Conservation (phyloP, 2,113 vertebrate species). For the Triplophysa dalaica region DNA sequence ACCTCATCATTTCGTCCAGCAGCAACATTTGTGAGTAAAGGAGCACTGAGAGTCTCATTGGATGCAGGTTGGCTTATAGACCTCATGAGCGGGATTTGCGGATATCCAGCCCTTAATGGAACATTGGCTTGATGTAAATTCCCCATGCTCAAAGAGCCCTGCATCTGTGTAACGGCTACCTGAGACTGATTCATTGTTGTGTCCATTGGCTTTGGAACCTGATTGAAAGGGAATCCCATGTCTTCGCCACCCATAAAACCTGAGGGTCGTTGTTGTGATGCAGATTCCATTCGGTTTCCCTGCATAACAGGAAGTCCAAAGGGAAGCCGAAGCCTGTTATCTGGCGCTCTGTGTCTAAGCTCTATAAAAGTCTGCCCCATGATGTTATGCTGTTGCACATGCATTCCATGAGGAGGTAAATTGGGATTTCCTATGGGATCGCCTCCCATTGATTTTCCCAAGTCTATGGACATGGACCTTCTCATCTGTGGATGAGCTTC, state of each 20-base stretch:
- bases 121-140: slow-evolving; percentile 77
- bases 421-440: slow-evolving; percentile 78
- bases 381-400: slow-evolving; percentile 90
- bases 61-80: slow-evolving; percentile 81
- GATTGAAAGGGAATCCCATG: slow-evolving; percentile 70
- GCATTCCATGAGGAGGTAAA: slow-evolving; percentile 81
- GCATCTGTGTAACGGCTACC: slow-evolving; percentile 68
- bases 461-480: slow-evolving; percentile 83
- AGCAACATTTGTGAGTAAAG: slow-evolving; percentile 67
- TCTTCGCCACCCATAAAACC: slow-evolving; percentile 77
- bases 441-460: slow-evolving; percentile 77
- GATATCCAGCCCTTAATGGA: slow-evolving; percentile 66
- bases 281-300: slow-evolving; percentile 70
- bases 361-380: slow-evolving; percentile 94
- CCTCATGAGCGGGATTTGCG: slow-evolving; percentile 75
- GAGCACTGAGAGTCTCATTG: slow-evolving; percentile 74
- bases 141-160: slow-evolving; percentile 80
- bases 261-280: slow-evolving; percentile 73
- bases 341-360: slow-evolving; percentile 84
- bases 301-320: slow-evolving; percentile 73
- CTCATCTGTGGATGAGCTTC: slow-evolving; percentile 79
- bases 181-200: slow-evolving; percentile 70
- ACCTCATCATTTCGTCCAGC: slow-evolving; percentile 69
- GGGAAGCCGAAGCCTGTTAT: slow-evolving; percentile 80
- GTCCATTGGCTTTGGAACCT: slow-evolving; percentile 78